Conservation (phyloP, 2,797 vertebrate species). For the Xenentodon cancila region DNA sequence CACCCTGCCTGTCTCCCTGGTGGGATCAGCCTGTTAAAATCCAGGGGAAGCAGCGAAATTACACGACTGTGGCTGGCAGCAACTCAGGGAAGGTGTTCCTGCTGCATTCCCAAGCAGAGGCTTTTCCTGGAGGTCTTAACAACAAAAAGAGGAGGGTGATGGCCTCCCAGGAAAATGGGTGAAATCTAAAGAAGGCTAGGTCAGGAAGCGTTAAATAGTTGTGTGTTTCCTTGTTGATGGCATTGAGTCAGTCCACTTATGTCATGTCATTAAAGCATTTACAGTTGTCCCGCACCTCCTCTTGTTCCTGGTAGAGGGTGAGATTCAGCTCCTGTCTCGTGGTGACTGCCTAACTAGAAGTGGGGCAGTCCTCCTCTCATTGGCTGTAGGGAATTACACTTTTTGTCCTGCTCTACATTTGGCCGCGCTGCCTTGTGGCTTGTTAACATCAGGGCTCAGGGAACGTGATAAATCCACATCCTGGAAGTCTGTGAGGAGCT, state of each 20-base stretch:
- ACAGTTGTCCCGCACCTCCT: background rate
- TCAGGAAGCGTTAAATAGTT: conserved; percentile 20
- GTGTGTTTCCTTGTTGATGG: conserved; percentile 26
- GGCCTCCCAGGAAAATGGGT: conserved; percentile 14
- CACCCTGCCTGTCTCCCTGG: conserved; percentile 8
- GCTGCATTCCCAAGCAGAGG: conserved; percentile 35
- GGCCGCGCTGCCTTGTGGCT: conserved; percentile 29
- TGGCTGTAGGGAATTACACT: conserved; percentile 33
- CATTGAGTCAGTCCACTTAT: conserved; percentile 47
- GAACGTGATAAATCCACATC: conserved; percentile 36
- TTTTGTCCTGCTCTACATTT: conserved; percentile 61
- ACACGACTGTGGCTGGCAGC: conserved; percentile 12
- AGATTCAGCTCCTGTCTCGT: background rate
- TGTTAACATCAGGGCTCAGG: conserved; percentile 43
- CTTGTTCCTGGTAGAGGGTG: conserved; percentile 7
- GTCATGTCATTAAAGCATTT: conserved; percentile 6
- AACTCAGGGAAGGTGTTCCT: conserved; percentile 21
- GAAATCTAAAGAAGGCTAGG: conserved; percentile 1
- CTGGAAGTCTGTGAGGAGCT: conserved; percentile 3
- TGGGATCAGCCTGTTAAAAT: conserved; percentile 49
- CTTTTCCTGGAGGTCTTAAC: conserved; percentile 13
- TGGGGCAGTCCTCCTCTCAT: conserved; percentile 50
- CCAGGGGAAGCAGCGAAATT: conserved; percentile 46
- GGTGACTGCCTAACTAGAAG: conserved; percentile 47
- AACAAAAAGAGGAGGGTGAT: background rate